These are phyloP conservation scores for Chelon auratus DNA, from an alignment of 2,797 vertebrate genomes.

Conservation along the genomic window DNA sequence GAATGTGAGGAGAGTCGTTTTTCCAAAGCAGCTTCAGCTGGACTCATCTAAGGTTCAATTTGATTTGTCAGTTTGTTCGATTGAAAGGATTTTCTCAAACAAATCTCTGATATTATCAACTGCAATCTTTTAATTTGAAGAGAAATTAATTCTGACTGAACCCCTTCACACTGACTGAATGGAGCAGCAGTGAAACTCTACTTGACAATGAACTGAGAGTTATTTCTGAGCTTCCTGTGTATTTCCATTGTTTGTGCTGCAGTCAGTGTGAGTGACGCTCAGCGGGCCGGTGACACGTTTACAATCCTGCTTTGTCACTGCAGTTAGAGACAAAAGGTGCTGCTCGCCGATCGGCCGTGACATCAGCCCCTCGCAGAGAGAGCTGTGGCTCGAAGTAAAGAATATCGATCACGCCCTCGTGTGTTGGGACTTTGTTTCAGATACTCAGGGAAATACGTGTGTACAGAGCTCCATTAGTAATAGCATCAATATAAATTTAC, in stretches of 20 bases:
- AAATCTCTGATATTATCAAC: not conserved
- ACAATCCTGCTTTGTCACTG: slow-evolving; percentile 66
- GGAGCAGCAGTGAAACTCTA: not conserved
- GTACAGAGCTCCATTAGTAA: not conserved
- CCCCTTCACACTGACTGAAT: not conserved
- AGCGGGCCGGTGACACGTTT: slow-evolving; percentile 38
- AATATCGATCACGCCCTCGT: slow-evolving; percentile 18
- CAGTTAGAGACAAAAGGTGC: slow-evolving; percentile 72
- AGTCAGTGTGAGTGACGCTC: slow-evolving; percentile 25
- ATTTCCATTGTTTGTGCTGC: slow-evolving; percentile 20
- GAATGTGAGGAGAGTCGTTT: slow-evolving; percentile 15
- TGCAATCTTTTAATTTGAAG: not conserved
- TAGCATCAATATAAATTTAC: slow-evolving; percentile 5
- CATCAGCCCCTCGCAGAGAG: slow-evolving; percentile 48
- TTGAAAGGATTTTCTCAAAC: not conserved
- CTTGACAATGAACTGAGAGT: slow-evolving; percentile 9
- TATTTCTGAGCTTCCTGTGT: slow-evolving; percentile 15
- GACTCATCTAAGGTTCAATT: not conserved
- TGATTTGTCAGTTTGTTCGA: not conserved
- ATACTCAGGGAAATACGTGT: slow-evolving; percentile 1
- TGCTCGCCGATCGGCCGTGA: slow-evolving; percentile 37
- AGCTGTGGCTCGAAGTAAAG: slow-evolving; percentile 18
- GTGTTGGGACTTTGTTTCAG: not conserved
- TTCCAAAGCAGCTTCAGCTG: slow-evolving; percentile 11
- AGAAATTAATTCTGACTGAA: not conserved